Evolutionary conservation across 2,888 invertebrate genomes (phyloP), one percentile per base, ranked within the genome.

Genomic region (Azorinus chamasolen): DNA sequence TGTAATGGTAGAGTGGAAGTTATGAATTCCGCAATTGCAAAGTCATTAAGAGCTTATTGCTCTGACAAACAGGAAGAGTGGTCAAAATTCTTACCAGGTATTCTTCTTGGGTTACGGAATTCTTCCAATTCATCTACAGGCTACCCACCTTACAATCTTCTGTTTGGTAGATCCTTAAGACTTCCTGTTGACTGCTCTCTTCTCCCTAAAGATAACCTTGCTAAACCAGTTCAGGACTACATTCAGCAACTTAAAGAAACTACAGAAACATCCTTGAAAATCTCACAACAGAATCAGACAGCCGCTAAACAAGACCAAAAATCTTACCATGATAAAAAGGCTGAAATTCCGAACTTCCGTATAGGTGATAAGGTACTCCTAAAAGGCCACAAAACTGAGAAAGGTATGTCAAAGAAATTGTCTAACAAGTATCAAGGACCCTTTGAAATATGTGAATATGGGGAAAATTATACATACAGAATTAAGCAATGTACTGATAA

Each of bases 91-190:
- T 20, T 78, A 16, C 65, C 74, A 14, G 63, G 72, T 50, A 58
- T 79, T n/a, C 54, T 78, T 63, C 78, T 80, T 72, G 75, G 75
- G 4, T 69, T 74, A 43, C 32, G 69, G 16, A 43, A 45, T 8
- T 37, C 54, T 2, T 4, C 54, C 61, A 16, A 53, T 45, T 8
- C 43, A 41, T n/a, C 27, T 18, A 65, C 55, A 10, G 46, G 55
- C 1, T 32, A 37, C 14, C 20, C 45, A 12, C 66, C 58, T 5
- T 58, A 37, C 39, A 22, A 57, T 22, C 1, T 66, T 16, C 25
- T 66, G 5, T 58, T 66, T 66, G 66, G 66, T n/a, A 57, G 39
- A 24, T 39, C 57, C 18, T 50, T 66, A 58, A 32, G 18, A 2
- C 39, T 66, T 12, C 66, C 66, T 39, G 22, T 66, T 48, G 58